Conservation (phyloP, 1,140 invertebrate species). For the Scaptomyza pallida region DNA sequence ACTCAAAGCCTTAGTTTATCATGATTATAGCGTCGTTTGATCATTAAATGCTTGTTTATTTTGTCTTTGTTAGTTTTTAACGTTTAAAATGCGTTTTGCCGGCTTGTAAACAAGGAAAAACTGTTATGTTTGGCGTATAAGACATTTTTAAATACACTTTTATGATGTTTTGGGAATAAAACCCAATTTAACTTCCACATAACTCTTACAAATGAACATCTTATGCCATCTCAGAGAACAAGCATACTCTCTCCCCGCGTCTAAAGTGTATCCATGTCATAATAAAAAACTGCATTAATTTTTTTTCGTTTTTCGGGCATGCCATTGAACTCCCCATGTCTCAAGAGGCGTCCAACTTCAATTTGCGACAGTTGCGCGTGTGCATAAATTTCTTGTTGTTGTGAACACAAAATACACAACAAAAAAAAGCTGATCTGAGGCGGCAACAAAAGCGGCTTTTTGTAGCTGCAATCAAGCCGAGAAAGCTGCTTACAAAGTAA, state of each 20-base stretch:
- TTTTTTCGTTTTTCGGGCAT: too few relatives aligned
- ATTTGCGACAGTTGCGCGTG: slow-evolving; percentile 46
- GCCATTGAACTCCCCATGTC: slow-evolving; percentile 30
- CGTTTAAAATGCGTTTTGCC: slow-evolving; percentile 65
- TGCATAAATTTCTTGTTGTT: slow-evolving; percentile 32
- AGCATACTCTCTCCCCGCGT: neutral
- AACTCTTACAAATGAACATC: too few relatives aligned
- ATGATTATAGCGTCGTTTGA: neutral
- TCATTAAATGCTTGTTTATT: neutral
- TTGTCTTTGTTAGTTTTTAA: slow-evolving; percentile 39
- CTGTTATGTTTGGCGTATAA: neutral
- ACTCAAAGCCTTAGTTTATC: neutral
- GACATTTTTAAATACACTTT: neutral
- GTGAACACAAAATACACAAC: slow-evolving; percentile 3
- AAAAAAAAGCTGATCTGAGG: slow-evolving; percentile 33
- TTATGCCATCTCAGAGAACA: too few relatives aligned
- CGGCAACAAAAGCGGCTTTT: slow-evolving; percentile 47
- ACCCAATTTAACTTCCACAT: too few relatives aligned
- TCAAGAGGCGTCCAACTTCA: slow-evolving; percentile 18
- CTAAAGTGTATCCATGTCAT: neutral
- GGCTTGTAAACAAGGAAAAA: slow-evolving; percentile 33
- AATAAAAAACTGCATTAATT: slow-evolving; percentile 42
- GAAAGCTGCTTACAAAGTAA: slow-evolving; percentile 33
- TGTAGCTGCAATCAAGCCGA: slow-evolving; percentile 25
- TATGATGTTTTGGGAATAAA: too few relatives aligned